A percentile compares a stretch with the other conserved stretches of the same genome.
These are phyloP conservation scores for Cryptoblepharus egeriae DNA, from an alignment of 2,797 vertebrate species.

Conservation along the genomic window DNA sequence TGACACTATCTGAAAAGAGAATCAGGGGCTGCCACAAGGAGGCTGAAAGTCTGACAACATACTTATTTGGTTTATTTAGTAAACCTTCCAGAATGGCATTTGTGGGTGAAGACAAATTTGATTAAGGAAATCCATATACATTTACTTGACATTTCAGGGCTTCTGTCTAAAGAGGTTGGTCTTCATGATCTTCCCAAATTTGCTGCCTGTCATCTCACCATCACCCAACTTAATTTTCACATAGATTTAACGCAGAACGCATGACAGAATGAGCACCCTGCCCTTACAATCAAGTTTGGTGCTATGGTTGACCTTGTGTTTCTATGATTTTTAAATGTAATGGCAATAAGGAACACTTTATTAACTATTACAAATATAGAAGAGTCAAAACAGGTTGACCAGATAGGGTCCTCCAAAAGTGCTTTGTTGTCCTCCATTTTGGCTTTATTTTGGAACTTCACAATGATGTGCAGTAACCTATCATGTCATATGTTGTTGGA, in stretches of 20 bases:
- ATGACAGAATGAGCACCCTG: neutral
- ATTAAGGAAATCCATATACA: neutral
- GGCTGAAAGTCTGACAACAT: slow-evolving; percentile 2
- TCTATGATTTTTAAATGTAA: too few relatives aligned
- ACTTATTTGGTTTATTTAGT: slow-evolving; percentile 1
- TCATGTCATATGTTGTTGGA: too few relatives aligned
- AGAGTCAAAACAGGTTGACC: too few relatives aligned
- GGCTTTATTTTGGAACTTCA: too few relatives aligned
- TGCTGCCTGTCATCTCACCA: neutral
- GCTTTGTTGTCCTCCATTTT: too few relatives aligned
- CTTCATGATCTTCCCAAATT: neutral
- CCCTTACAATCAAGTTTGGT: too few relatives aligned
- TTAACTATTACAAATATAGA: too few relatives aligned
- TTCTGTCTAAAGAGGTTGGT: slow-evolving; percentile 4
- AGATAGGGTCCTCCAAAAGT: too few relatives aligned
- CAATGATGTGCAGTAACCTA: too few relatives aligned
- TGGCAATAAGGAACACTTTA: too few relatives aligned
- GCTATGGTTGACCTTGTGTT: too few relatives aligned
- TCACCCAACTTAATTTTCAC: neutral
- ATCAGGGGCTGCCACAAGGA: neutral
- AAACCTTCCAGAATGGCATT: slow-evolving; percentile 16
- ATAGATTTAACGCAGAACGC: neutral
- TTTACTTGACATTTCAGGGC: slow-evolving; percentile 16
- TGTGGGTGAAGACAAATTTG: slow-evolving; percentile 13
- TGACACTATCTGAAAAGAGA: neutral